Evolutionary conservation across 2,888 invertebrate species (phyloP).

Genomic region (Euclidia mi): DNA sequence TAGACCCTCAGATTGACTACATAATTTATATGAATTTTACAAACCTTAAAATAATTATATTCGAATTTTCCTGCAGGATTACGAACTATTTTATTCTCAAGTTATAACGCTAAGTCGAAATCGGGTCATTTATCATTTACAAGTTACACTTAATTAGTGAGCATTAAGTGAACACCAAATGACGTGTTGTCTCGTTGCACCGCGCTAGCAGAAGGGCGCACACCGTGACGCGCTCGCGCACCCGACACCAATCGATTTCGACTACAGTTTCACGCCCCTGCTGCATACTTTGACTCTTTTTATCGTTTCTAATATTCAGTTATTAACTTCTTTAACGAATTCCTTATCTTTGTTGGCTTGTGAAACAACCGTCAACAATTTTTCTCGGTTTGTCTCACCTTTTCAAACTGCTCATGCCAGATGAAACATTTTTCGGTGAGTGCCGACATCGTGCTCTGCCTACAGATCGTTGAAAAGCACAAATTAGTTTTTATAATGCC

Average conservation of each 20-base stretch:
- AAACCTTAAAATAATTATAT: no score
- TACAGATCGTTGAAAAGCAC: slow-evolving; percentile 10
- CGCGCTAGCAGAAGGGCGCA: slow-evolving; percentile 42
- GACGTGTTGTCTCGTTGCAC: slow-evolving; percentile 31
- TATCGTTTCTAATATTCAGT: slow-evolving; percentile 48
- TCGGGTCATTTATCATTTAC: slow-evolving; percentile 32
- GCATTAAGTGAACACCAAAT: slow-evolving; percentile 25
- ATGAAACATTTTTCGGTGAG: slow-evolving; percentile 5
- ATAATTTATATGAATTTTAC: no score
- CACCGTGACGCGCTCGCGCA: slow-evolving; percentile 73
- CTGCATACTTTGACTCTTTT: slow-evolving; percentile 73
- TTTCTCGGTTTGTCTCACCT: slow-evolving; percentile 25
- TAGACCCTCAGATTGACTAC: no score
- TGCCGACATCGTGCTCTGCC: background rate
- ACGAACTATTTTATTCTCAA: no score
- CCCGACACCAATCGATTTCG: slow-evolving; percentile 81
- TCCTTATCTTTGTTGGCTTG: slow-evolving; percentile 36
- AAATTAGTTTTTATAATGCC: background rate
- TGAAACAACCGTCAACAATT: slow-evolving; percentile 29
- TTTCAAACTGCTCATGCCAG: slow-evolving; percentile 14
- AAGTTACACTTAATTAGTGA: slow-evolving; percentile 49
- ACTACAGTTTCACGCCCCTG: slow-evolving; percentile 75
- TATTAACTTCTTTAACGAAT: slow-evolving; percentile 51
- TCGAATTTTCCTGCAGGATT: no score
- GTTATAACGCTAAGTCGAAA: slow-evolving; percentile 6